Percentiles rank a stretch among this genome's conserved stretches.
phyloP scores from a whole-genome alignment of 2,888 invertebrate genomes.

The Perizoma flavofasciatum region DNA sequence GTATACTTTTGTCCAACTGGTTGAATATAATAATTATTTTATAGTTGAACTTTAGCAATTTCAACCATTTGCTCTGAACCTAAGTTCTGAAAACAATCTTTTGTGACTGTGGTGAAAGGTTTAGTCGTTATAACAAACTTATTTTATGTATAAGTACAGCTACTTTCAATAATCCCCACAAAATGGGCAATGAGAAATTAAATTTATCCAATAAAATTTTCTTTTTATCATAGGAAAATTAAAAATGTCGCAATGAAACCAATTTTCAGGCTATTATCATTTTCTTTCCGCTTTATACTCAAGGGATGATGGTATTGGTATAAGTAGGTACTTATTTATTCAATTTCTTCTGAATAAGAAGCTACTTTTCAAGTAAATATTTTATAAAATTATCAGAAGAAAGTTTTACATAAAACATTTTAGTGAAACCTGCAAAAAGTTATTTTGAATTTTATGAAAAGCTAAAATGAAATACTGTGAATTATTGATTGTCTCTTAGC shows the following conservation, averaged over 20 bases:
- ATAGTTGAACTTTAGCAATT: too few species aligned
- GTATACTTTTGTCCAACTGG: too few species aligned
- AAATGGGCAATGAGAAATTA: neutral
- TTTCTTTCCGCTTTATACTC: conserved; percentile 5
- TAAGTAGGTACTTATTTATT: neutral
- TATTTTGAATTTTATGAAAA: too few species aligned
- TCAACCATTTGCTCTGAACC: too few species aligned
- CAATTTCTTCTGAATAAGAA: conserved; percentile 14
- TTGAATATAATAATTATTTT: too few species aligned
- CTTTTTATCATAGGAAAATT: conserved; percentile 6
- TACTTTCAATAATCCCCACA: neutral
- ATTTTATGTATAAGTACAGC: too few species aligned
- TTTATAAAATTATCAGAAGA: conserved; percentile 4
- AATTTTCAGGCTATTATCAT: conserved; percentile 11
- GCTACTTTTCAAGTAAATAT: conserved; percentile 7
- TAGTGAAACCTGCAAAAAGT: neutral
- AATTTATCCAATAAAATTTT: neutral
- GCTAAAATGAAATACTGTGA: too few species aligned
- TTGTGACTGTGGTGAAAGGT: too few species aligned
- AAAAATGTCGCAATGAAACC: conserved; percentile 8
- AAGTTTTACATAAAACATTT: conserved; percentile 3
- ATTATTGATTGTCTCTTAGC: too few species aligned
- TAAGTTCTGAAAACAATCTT: too few species aligned
- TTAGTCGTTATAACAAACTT: too few species aligned
- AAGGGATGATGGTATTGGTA: conserved; percentile 1